Base-by-base conservation (phyloP, 2,888 invertebrate genomes). In the Cheilosia grossa region DNA sequence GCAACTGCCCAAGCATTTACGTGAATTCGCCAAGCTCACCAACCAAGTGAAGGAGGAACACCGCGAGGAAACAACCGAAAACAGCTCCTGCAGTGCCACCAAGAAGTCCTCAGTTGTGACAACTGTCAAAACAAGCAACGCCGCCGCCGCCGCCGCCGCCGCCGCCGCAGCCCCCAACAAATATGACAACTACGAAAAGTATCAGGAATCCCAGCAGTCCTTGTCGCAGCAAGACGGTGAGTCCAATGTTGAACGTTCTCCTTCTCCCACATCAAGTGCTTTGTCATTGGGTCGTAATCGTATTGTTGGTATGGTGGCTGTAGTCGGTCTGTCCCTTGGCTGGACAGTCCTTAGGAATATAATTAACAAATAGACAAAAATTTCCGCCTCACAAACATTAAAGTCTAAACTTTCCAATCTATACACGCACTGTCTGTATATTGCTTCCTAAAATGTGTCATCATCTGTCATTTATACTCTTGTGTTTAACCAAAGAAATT, bases 1-100 rank as follows among this genome's bases (percentile, higher is more conserved):
- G 72, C 94, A 94, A 82, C 93, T 97, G 82, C 97, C 97, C 5
- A 95, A 93, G 89, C 97, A 97, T 91, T 93, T 97, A 89, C 95
- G 95, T 89, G 97, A 97, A 89, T 96, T 97, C 90, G 94, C 96
- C 88, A 94, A 93, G 89, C 94, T 92, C 70, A 89, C 91, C 10
- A 90, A 88, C 53, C 88, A 90, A 87, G 87, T 89, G 27, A 87
- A 88, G 59, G 89, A 90, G 74, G 90, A 91, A 72, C 88, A 88
- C 9, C 88, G 88, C 1, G 89, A 91, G 75, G 89, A 89, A 75
- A 87, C 88, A 10, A 89, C 88, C 51, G 90, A 89, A 13, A 90
- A 90, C 40, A 87, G 89, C 3, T 83, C 88, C 9, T 90, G 93
- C 88, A 89, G 88, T 63, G 90, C 90, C 56, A 88, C 80, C 78